Evolutionary conservation across 2,888 invertebrate species (phyloP).

Genomic region (Tinea trinotella): DNA sequence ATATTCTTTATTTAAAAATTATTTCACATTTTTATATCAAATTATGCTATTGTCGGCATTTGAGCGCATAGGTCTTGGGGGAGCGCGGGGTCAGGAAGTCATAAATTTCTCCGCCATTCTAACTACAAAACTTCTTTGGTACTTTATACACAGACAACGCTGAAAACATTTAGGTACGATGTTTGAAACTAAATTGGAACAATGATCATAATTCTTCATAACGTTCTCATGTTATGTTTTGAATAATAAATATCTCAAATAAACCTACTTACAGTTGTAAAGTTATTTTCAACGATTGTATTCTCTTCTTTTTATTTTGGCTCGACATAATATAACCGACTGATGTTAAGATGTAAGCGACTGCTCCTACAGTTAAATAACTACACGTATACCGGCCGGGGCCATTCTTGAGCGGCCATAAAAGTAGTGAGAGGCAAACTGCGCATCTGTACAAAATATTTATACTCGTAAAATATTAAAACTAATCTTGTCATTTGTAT

Average conservation of each 20-base stretch:
- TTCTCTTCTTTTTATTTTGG: too few species aligned
- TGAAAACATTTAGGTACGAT: background rate
- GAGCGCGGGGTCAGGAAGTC: constrained; percentile 46
- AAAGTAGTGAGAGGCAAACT: too few species aligned
- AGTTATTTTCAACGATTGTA: too few species aligned
- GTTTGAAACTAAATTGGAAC: background rate
- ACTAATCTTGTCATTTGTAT: too few species aligned
- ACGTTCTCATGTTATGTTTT: background rate
- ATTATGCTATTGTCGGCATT: constrained; percentile 54
- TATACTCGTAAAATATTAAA: too few species aligned
- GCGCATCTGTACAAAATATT: too few species aligned
- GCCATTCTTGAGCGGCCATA: too few species aligned
- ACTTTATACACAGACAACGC: background rate
- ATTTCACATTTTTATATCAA: constrained; percentile 29
- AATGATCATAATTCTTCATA: constrained; percentile 2
- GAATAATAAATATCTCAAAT: background rate
- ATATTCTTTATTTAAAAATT: background rate
- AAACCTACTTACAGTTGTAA: too few species aligned
- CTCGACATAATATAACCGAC: too few species aligned
- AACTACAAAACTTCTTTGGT: background rate
- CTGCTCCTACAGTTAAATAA: too few species aligned
- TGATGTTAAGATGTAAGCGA: too few species aligned
- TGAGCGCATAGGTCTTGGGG: constrained; percentile 46
- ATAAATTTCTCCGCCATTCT: constrained; percentile 53
- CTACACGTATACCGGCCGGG: too few species aligned